Conservation (phyloP, 2,113 vertebrate species). For the Nothobranchius furzeri region DNA sequence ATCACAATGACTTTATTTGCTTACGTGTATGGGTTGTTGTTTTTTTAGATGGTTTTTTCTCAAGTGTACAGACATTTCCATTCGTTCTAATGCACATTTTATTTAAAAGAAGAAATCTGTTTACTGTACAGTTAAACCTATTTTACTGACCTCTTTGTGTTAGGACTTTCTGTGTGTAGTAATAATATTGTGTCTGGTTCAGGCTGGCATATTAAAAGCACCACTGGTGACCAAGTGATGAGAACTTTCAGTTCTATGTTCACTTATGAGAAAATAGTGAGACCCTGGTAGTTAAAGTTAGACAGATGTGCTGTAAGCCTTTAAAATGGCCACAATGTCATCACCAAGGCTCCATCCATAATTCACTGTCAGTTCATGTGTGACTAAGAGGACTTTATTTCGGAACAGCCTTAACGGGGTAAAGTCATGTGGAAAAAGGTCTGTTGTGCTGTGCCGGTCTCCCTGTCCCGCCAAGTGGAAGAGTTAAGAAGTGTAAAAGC, state of each 20-base stretch:
- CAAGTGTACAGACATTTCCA: no score
- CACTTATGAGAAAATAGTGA: conserved; percentile 74
- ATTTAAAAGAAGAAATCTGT: no score
- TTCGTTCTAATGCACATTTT: no score
- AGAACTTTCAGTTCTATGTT: conserved; percentile 70
- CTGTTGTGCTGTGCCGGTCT: conserved; percentile 65
- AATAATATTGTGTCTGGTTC: no score
- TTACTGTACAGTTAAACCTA: no score
- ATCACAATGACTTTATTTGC: no score
- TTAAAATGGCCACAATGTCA: conserved; percentile 78
- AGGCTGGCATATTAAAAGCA: no score
- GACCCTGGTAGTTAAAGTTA: conserved; percentile 61
- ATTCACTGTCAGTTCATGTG: conserved; percentile 73
- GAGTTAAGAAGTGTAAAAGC: conserved; percentile 93
- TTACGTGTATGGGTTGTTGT: no score
- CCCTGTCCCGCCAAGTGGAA: conserved; percentile 76
- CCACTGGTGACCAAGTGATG: conserved; percentile 72
- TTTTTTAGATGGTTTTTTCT: no score
- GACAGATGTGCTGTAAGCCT: conserved; percentile 67
- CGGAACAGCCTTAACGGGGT: conserved; percentile 71
- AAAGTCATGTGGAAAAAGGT: conserved; percentile 82
- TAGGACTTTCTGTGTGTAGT: no score
- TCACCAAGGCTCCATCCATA: conserved; percentile 73
- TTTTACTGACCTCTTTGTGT: no score
- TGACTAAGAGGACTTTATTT: conserved; percentile 77